These are phyloP conservation scores for Caloenas nicobarica DNA, from an alignment of 2,113 vertebrate species.

Conservation along the genomic window DNA sequence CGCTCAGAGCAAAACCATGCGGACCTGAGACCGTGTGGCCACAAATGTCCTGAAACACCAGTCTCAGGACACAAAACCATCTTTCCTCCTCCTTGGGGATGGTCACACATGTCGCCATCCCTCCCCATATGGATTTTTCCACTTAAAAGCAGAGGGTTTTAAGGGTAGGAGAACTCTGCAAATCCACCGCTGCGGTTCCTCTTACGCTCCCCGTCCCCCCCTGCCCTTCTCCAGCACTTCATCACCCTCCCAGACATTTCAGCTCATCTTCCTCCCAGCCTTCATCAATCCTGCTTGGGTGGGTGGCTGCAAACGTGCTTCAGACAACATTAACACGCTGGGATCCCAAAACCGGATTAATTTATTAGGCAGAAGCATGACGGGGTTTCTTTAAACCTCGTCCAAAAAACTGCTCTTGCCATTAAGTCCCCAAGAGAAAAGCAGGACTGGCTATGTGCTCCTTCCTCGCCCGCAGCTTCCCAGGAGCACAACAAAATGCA, in stretches of 20 bases:
- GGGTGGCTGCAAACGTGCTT: neutral
- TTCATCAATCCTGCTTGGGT: neutral
- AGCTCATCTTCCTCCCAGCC: neutral
- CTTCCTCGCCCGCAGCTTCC: neutral
- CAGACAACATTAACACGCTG: neutral
- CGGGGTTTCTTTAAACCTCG: constrained; percentile 40
- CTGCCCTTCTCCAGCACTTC: neutral
- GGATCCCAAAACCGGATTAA: neutral
- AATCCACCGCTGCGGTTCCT: neutral
- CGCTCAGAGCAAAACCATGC: neutral
- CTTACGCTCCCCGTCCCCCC: neutral
- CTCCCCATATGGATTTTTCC: neutral
- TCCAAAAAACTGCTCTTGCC: neutral
- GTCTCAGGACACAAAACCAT: neutral
- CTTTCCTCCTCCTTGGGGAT: neutral
- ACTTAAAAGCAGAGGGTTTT: neutral
- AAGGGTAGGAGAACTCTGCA: neutral
- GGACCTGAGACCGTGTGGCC: neutral
- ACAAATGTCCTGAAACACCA: fast-evolving
- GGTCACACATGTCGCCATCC: fast-evolving
- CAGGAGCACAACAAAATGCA: constrained; percentile 34
- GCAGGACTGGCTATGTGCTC: neutral
- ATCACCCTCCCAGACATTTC: neutral
- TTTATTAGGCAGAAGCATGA: neutral
- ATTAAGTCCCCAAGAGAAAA: neutral